Base-by-base conservation (phyloP, 2,113 vertebrate species). In the Trogon melanurus region DNA sequence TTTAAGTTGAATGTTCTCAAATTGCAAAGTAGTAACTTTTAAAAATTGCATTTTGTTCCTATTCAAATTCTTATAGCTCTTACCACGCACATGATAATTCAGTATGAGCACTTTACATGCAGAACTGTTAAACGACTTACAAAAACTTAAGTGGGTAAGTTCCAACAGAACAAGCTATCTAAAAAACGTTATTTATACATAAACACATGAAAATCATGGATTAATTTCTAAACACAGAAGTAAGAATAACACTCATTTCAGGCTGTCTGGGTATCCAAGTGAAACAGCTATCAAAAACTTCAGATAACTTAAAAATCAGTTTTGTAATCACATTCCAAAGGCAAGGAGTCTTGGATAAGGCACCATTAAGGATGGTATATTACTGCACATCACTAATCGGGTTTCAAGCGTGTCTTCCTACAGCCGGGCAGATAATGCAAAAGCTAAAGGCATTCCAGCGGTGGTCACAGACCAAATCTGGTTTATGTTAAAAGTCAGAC, bases 401-500 rank as follows among this genome's bases (percentile, higher is more conserved):
- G 41, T 76, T 45, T 65, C 34, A 47, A 18, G 17, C 0, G 0
- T 18, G 21, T 51, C 45, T 56, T 85, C 26, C 71, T 51, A 11
- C 2, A 6, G 21, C 20, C 61, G 82, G 50, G 64, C 21, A 50
- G 0, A 0, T 12, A 54, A 73, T 0, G 1, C 26, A 51, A 81
- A 76, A 81, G 34, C 32, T 51, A 56, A 70, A 64, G 23, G 30
- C 50, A 48, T 19, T 79, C 34, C 48, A 79, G 32, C 0, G 4
- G 29, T 25, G 29, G 15, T 30, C 58, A 76, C 13, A 36, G 26
- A 80, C 21, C 29, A 92, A 66, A 92, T 5, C 13, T 1, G 0
- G 19, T 70, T 71, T 79, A 80, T 79, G 88, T 70, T 58, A 86
- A 80, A 93, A 38, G 51, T 41, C 29, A 70, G 29, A 1, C 47